phyloP scores from a whole-genome alignment of 2,888 invertebrate species.

The Synergus itoensis region DNA sequence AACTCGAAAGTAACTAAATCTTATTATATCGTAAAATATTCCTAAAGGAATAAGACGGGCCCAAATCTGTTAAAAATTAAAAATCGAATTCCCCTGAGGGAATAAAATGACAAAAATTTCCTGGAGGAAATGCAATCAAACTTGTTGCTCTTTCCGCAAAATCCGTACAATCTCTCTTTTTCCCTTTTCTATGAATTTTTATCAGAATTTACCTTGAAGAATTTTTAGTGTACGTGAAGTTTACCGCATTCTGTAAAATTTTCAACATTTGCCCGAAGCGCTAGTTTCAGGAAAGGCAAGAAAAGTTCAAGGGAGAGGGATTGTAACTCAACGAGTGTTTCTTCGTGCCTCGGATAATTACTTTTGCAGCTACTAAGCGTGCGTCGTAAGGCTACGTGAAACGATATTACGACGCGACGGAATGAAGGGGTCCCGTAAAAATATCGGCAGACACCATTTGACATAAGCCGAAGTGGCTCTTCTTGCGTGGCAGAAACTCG shows the following conservation, averaged over 20 bases:
- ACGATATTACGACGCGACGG: conserved; percentile 36
- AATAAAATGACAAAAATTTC: conserved; percentile 4
- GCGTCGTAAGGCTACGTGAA: conserved; percentile 25
- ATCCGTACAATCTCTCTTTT: neutral
- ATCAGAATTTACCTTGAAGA: conserved; percentile 3
- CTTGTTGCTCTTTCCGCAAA: conserved; percentile 12
- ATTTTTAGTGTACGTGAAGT: conserved; percentile 27
- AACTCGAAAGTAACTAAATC: no score
- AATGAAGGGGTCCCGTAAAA: conserved; percentile 29
- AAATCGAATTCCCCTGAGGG: neutral
- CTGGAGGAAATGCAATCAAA: neutral
- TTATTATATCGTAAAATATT: no score
- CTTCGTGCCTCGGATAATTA: conserved; percentile 40
- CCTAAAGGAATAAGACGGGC: neutral
- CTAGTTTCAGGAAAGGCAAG: conserved; percentile 37
- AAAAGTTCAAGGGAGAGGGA: conserved; percentile 18
- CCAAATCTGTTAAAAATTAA: neutral
- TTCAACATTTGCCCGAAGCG: conserved; percentile 26
- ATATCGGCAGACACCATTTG: conserved; percentile 36
- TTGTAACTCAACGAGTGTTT: conserved; percentile 28
- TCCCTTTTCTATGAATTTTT: conserved; percentile 6
- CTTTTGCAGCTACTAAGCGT: conserved; percentile 45
- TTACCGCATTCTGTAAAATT: conserved; percentile 36
- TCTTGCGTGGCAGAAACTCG: conserved; percentile 21
- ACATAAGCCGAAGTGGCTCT: neutral